Conservation (phyloP, 1,140 invertebrate genomes). For the Meloidogyne chitwoodi region DNA sequence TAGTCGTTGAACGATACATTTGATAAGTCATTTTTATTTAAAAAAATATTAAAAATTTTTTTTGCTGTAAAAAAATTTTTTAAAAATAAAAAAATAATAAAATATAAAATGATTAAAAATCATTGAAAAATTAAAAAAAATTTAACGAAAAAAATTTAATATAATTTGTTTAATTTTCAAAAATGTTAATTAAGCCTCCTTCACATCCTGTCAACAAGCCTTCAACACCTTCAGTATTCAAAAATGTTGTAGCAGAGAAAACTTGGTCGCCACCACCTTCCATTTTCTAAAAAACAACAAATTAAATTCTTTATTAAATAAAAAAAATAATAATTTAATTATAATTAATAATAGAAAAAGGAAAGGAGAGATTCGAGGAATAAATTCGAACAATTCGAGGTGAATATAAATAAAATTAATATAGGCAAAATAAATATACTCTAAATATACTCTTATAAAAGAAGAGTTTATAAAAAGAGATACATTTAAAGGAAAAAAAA, state of each 20-base stretch:
- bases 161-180: no score
- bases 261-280: constrained; percentile 29
- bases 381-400: no score
- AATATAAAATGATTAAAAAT: constrained; percentile 12
- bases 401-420: no score
- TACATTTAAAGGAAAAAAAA: no score
- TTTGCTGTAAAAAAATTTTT: neutral
- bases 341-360: no score
- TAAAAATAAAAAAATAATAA: constrained; percentile 4
- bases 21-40: constrained; percentile 81
- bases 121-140: neutral
- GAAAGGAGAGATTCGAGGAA: no score
- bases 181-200: constrained; percentile 29
- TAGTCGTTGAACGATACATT: constrained; percentile 91
- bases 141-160: no score
- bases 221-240: neutral
- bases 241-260: constrained; percentile 17
- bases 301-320: no score
- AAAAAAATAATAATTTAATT: no score
- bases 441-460: no score
- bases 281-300: constrained; percentile 22
- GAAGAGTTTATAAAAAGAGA: no score
- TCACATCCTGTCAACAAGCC: constrained; percentile 32
- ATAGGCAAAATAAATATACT: no score
- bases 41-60: neutral